Base-by-base conservation (phyloP, 2,888 invertebrate genomes). In the Strigamia maritima region DNA sequence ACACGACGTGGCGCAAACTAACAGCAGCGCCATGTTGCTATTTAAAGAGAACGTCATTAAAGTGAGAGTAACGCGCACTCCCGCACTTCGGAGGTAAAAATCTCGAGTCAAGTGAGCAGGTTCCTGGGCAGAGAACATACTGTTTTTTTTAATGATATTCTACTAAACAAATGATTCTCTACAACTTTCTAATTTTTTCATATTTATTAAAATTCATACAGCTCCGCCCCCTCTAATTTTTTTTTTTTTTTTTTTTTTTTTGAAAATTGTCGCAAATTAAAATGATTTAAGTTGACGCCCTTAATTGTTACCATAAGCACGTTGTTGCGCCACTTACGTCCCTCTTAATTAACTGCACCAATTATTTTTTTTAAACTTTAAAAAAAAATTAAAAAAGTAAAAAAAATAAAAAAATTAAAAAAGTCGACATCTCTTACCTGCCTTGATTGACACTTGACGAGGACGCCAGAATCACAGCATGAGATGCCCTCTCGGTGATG, bases 401-500 rank as follows among this genome's bases (percentile, higher is more conserved):
- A 44, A 14, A 44, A 44, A 44, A 14, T 6, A 44, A 16, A 44
- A 44, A 16, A 44, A 44, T 14, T 44, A 38, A 38, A 10, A 38
- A 38, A 38, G 10, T 38, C 10, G 38, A 38, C 40, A 10, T 6
- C 12, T 44, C 49, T 49, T 49, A 49, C 49, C 49, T 49, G 49
- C 49, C 49, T 49, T 49, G 49, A 49, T 49, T 12, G 49, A 49
- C 49, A 49, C 49, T 49, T 49, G 49, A 49, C 19, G 6, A 16
- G 49, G 49, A n/a, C 49, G 49, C 49, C 49, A 49, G 49, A 49
- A 49, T 49, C 49, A 49, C n/a, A 49, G 49, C 49, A 49, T 49
- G n/a, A 16, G 19, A 19, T 2, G 49, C 49, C 49, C 49, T 49
- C 49, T 49, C 49, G 40, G 2, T 10, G 49, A 1, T 49, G 49